These are phyloP conservation scores for Taphrorychus bicolor DNA, from an alignment of 2,888 invertebrate genomes.

Conservation along the genomic window DNA sequence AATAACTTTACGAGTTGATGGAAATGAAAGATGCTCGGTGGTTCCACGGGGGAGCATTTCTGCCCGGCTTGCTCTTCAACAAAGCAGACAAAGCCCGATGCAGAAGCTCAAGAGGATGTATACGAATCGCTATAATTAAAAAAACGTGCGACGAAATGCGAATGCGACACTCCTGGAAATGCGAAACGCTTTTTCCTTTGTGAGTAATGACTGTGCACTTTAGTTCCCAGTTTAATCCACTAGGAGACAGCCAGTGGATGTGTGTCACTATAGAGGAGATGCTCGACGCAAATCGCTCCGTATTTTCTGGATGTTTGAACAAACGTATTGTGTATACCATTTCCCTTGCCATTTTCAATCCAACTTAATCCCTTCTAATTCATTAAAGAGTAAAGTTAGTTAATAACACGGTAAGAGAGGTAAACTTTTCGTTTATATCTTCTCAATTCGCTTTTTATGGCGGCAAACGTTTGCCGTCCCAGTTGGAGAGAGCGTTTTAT, in stretches of 20 bases:
- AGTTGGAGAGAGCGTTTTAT: no score
- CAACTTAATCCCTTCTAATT: not conserved
- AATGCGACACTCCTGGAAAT: not conserved
- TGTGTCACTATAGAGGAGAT: not conserved
- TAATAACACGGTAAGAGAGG: not conserved
- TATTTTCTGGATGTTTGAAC: not conserved
- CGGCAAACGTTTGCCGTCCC: not conserved
- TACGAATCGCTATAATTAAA: not conserved
- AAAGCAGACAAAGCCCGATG: no score
- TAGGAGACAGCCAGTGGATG: not conserved
- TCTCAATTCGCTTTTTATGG: not conserved
- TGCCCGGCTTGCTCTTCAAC: not conserved
- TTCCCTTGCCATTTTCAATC: not conserved
- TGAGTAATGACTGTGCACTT: constrained; percentile 32
- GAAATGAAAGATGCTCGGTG: not conserved
- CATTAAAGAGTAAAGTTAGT: not conserved
- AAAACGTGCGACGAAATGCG: not conserved
- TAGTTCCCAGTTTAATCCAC: constrained; percentile 6
- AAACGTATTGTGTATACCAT: not conserved
- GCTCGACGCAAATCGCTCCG: not conserved
- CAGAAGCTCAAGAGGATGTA: not conserved
- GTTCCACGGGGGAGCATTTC: not conserved
- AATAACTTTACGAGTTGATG: not conserved
- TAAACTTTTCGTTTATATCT: not conserved
- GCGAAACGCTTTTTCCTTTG: constrained; percentile 20